A percentile compares a stretch with the other conserved stretches of the same genome.
Conservation (phyloP, 2,888 invertebrate genomes). For the Lypha dubia region DNA sequence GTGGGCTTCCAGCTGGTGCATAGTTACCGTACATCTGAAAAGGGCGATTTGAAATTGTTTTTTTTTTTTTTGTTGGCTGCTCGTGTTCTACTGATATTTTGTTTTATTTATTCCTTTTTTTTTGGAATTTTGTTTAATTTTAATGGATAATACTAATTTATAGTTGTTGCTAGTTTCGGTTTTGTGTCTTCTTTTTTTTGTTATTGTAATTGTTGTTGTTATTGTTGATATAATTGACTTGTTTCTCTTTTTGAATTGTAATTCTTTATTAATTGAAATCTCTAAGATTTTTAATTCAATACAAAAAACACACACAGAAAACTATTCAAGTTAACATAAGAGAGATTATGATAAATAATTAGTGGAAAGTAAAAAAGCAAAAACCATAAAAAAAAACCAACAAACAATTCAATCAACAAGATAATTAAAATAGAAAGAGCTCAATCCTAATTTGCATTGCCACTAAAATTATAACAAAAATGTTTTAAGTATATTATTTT, state of each 20-base stretch:
- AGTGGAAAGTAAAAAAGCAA: constrained; percentile 1
- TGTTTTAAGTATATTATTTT: constrained; percentile 10
- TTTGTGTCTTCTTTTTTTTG: constrained; percentile 72
- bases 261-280: constrained; percentile 48
- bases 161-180: constrained; percentile 53
- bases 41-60: constrained; percentile 81
- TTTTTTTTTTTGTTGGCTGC: constrained; percentile 71
- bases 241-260: constrained; percentile 57
- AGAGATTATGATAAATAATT: too few relatives aligned
- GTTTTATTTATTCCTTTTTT: constrained; percentile 58
- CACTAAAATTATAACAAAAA: constrained; percentile 33
- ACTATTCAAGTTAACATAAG: constrained; percentile 46
- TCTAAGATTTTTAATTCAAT: constrained; percentile 70
- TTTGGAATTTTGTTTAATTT: constrained; percentile 50
- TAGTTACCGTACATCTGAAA: constrained; percentile 84
- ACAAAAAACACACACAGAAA: constrained; percentile 71
- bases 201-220: constrained; percentile 46
- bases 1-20: constrained; percentile 82
- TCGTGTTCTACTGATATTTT: constrained; percentile 49
- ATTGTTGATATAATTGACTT: constrained; percentile 72
- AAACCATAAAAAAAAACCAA: background rate
- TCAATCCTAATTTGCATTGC: constrained; percentile 57
- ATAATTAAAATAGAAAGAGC: constrained; percentile 29
- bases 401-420: constrained; percentile 20
- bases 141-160: constrained; percentile 52